Evolutionary conservation across 2,888 invertebrate genomes (phyloP), one percentile per base, ranked within the genome.

Genomic region (Campoplex nolae): DNA sequence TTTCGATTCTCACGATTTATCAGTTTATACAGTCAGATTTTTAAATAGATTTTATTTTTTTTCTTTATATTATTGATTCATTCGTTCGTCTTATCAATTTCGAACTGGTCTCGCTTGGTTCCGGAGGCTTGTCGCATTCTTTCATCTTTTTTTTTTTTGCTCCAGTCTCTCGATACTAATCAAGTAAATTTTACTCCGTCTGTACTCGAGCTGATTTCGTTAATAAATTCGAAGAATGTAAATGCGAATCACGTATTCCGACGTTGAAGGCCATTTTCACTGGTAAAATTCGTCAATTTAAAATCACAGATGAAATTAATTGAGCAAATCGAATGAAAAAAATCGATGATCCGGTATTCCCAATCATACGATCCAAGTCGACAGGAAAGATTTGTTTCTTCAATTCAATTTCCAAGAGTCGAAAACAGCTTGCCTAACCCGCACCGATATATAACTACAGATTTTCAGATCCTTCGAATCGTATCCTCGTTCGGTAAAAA

Each of bases 1-100:
- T 62, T 62, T 58, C 58, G 58, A n/a, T 16, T 62, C 32, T 28
- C 28, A 62, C 16, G 16, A 62, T 62, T 62, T 62, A 62, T 62
- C 62, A 32, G 32, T 32, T 32, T 32, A 62, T 16, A 32, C 62
- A 6, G 0, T 62, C 3, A 62, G 16, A 62, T 62, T 32, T 62
- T 4, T 16, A 51, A 51, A 51, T 18, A 51, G 18, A 51, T 51
- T n/a, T 18, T 1, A 18, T 51, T 51, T 16, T 48, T 8, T 11
- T 45, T 45, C 13, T 1, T 48, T 48, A 16, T 16, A 16, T 48
- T 16, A 48, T 48, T 48, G 4, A 45, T 45, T 45, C 11, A 45
- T 11, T 45, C 11, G 13, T 13, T 51, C 7, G 4, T 51, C 0
- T 51, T 51, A 51, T 51, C 51, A 51, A 48, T 48, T 48, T 13